Evolutionary conservation across 2,113 vertebrate species (phyloP).

Genomic region (Sinocyclocheilus grahami): DNA sequence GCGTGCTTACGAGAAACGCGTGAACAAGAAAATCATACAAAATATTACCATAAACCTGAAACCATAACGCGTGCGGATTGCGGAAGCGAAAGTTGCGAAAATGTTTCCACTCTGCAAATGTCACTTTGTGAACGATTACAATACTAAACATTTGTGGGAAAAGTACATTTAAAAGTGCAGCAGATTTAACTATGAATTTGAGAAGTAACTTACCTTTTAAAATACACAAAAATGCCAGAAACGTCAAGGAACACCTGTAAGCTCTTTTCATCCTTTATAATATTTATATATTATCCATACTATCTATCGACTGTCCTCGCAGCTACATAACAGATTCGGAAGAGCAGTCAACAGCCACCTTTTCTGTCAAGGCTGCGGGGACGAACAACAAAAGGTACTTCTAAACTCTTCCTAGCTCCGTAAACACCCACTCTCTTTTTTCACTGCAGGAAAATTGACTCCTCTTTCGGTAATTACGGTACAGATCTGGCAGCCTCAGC

Average conservation of each 20-base stretch:
- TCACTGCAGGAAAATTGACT: background rate
- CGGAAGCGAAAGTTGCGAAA: too few species aligned
- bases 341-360: background rate
- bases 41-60: background rate
- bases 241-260: background rate
- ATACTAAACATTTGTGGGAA: background rate
- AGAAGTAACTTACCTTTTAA: constrained; percentile 36
- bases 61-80: background rate
- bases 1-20: too few species aligned
- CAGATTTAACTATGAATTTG: background rate
- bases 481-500: background rate
- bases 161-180: background rate
- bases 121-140: background rate
- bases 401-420: background rate
- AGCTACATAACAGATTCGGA: background rate
- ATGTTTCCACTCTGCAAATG: too few species aligned
- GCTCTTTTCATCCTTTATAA: constrained; percentile 18
- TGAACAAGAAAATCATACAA: background rate
- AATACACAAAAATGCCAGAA: constrained; percentile 16
- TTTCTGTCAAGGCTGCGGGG: background rate
- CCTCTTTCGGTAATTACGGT: background rate
- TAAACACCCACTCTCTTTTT: background rate
- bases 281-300: background rate
- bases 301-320: background rate
- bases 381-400: background rate